Conservation (phyloP, 2,888 invertebrate genomes). For the Cryptophagus acutangulus region DNA sequence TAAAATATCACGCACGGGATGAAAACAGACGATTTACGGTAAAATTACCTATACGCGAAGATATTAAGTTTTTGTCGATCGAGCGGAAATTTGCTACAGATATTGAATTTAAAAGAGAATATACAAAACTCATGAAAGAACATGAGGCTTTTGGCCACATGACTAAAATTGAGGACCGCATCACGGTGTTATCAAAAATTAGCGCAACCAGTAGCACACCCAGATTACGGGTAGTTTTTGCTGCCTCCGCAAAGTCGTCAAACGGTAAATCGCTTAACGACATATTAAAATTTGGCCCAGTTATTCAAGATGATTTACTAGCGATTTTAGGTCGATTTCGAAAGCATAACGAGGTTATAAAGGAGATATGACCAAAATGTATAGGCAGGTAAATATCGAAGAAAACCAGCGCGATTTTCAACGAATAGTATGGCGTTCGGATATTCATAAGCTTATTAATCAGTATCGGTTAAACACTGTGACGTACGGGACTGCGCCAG, state of each 20-base stretch:
- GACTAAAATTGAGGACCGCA: conserved; percentile 4
- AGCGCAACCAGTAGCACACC: too few relatives aligned
- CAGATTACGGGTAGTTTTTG: too few relatives aligned
- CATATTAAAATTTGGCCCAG: too few relatives aligned
- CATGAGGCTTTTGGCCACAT: conserved; percentile 11
- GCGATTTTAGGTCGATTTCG: too few relatives aligned
- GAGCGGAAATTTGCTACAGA: conserved; percentile 9
- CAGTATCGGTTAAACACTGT: conserved; percentile 20
- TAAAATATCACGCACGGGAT: too few relatives aligned
- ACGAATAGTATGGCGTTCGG: conserved; percentile 19
- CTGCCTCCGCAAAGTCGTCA: too few relatives aligned
- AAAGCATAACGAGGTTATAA: too few relatives aligned
- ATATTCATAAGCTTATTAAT: conserved; percentile 2
- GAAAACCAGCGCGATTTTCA: conserved; percentile 12
- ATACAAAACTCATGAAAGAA: conserved; percentile 9
- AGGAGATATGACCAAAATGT: conserved; percentile 17
- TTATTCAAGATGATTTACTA: too few relatives aligned
- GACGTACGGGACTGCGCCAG: conserved; percentile 25
- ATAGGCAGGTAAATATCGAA: conserved; percentile 11
- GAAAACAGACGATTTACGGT: too few relatives aligned
- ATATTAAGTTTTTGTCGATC: conserved; percentile 13
- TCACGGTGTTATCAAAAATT: too few relatives aligned
- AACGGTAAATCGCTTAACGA: too few relatives aligned
- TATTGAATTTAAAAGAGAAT: conserved; percentile 6
- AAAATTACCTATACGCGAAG: too few relatives aligned